Evolutionary conservation across 2,888 invertebrate genomes (phyloP), one percentile per base, ranked within the genome.

Genomic region (Polydesmus complanatus): DNA sequence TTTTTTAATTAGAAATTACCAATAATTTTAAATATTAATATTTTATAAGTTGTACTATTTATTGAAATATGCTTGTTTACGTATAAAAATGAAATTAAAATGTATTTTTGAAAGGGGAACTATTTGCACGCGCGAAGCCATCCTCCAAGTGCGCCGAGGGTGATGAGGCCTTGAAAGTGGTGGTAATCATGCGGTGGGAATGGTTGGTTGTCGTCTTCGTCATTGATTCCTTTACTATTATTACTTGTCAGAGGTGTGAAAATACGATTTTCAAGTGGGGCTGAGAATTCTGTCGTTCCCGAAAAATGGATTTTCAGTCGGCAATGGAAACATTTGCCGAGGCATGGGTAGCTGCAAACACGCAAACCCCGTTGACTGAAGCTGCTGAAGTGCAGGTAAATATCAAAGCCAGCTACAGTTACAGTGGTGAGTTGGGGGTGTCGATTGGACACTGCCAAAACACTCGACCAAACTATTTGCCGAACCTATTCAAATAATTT

Each of bases 321-420:
- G 93, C 93, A 70, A 92, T 94, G 93, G 93, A 94, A 81, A 93
- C 93, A 69, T 93, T 94, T 77, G 93, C 93, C 68, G 93, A 94
- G 80, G 93, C 93, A 69, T 94, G 93, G 93, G 91, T 92, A 70
- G 92, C 92, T 68, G 92, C 91, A 75, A 88, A 86, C 74, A 84
- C 86, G 25, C 71, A 69, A 61, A 72, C 72, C 56, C 69, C 71
- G n/a, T 57, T 68, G 25, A 68, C 67, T 22, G 68, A 67, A 63
- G 68, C 68, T 37, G 68, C 67, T 27, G 68, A 64, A 61, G 62
- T 58, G 22, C 60, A 61, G 58, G 61, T 62, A 60, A 27, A 48
- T 22, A 37, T n/a, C n/a, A n/a, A 5, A n/a, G 14, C 57, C 18
- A 11, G 48, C 11, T 11, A 47, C 48, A 47, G 48, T n/a, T 47